A percentile compares a stretch with the other conserved stretches of the same genome.
These are phyloP conservation scores for Drosophila nannoptera DNA, from an alignment of 1,140 invertebrate species.

Conservation along the genomic window DNA sequence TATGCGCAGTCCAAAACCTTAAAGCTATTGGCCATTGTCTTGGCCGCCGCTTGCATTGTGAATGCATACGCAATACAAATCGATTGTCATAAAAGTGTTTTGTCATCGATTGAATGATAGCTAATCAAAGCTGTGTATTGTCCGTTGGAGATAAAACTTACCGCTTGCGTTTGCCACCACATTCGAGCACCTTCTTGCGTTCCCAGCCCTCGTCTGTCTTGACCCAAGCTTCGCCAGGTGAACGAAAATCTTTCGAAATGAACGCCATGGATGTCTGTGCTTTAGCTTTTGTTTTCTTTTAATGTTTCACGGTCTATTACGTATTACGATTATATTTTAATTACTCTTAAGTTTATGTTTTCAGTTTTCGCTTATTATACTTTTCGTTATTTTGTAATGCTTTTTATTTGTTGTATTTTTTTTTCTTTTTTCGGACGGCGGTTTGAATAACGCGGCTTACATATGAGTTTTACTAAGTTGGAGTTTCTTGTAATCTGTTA, in stretches of 20 bases:
- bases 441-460: conserved; percentile 55
- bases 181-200: conserved; percentile 94
- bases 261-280: conserved; percentile 89
- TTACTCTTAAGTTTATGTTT: conserved; percentile 32
- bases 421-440: conserved; percentile 59
- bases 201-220: conserved; percentile 98
- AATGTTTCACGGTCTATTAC: conserved; percentile 36
- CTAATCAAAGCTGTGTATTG: conserved; percentile 20
- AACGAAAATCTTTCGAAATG: conserved; percentile 95
- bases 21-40: conserved; percentile 21
- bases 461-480: conserved; percentile 7
- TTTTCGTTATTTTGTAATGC: conserved; percentile 31
- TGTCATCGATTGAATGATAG: conserved; percentile 26
- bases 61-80: conserved; percentile 19
- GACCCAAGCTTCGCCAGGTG: conserved; percentile 98
- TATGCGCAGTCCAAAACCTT: not conserved
- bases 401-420: not conserved
- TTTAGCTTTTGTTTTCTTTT: conserved; percentile 33
- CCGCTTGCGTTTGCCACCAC: conserved; percentile 83
- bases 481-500: conserved; percentile 6
- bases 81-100: conserved; percentile 10
- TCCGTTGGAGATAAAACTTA: conserved; percentile 64
- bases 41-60: conserved; percentile 13
- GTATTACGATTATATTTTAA: conserved; percentile 30
- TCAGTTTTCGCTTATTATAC: conserved; percentile 36